Evolutionary conservation across 1,140 invertebrate species (phyloP).

Genomic region (Bemisia tabaci): DNA sequence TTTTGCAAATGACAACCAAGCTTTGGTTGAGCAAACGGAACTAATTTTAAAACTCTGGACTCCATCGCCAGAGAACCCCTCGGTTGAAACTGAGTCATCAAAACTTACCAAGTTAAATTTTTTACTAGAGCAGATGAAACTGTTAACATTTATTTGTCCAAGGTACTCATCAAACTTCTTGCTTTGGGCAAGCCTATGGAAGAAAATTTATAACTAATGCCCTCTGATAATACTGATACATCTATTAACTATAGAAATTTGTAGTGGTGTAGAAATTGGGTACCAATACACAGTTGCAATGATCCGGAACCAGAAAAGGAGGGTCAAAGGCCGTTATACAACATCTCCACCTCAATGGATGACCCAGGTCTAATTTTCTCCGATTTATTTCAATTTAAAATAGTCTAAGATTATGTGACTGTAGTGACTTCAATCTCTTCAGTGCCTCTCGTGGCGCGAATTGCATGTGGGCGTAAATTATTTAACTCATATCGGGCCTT

Average conservation of each 20-base stretch:
- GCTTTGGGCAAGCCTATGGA: neutral
- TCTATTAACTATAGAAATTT: neutral
- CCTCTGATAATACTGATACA: neutral
- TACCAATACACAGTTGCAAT: too few species aligned
- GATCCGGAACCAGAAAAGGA: too few species aligned
- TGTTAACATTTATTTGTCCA: neutral
- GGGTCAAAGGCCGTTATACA: too few species aligned
- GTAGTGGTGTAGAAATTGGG: too few species aligned
- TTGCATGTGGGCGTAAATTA: neutral
- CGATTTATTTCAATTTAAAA: neutral
- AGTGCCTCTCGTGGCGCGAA: neutral
- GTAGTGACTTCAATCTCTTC: neutral
- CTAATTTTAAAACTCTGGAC: neutral
- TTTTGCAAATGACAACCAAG: neutral
- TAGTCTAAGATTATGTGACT: neutral
- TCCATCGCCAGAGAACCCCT: neutral
- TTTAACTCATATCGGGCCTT: neutral
- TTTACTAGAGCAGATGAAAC: neutral
- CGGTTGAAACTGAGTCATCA: neutral
- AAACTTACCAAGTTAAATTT: neutral
- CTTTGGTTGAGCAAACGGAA: neutral
- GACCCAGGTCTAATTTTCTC: neutral
- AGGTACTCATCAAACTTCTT: neutral
- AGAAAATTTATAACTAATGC: neutral
- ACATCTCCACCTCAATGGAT: neutral